Conservation (phyloP, 2,797 vertebrate species). For the Synaphobranchus kaupii region DNA sequence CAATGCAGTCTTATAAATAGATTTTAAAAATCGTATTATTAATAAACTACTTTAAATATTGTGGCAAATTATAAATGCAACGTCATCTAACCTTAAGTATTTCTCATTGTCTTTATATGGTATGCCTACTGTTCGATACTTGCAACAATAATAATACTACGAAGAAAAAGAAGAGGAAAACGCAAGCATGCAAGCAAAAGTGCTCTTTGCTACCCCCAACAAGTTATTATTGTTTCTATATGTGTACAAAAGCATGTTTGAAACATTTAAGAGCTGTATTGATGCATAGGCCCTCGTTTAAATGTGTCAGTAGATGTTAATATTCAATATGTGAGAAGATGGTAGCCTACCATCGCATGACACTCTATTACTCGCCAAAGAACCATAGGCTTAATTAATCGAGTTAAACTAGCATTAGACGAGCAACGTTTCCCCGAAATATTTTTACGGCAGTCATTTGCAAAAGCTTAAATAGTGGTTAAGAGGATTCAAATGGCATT, state of each 20-base stretch:
- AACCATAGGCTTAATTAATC: neutral
- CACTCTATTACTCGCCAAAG: neutral
- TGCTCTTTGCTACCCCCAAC: no score
- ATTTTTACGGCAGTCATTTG: constrained; percentile 76
- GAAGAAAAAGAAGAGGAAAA: neutral
- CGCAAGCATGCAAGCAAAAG: neutral
- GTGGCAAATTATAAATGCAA: neutral
- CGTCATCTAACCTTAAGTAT: neutral
- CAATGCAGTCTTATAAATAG: neutral
- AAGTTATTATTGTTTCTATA: neutral
- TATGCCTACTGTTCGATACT: no score
- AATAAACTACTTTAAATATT: neutral
- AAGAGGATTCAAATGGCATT: constrained; percentile 57
- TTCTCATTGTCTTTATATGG: neutral
- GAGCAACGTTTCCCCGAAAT: constrained; percentile 64
- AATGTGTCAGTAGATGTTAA: neutral
- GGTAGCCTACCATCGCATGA: neutral
- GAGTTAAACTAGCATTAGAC: neutral
- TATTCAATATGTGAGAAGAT: neutral
- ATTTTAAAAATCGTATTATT: neutral
- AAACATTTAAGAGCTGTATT: neutral
- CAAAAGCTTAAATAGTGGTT: constrained; percentile 74
- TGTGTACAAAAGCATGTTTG: neutral
- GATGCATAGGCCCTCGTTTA: neutral
- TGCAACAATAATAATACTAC: neutral